phyloP scores from a whole-genome alignment of 2,888 invertebrate species.

The Nomada flava region DNA sequence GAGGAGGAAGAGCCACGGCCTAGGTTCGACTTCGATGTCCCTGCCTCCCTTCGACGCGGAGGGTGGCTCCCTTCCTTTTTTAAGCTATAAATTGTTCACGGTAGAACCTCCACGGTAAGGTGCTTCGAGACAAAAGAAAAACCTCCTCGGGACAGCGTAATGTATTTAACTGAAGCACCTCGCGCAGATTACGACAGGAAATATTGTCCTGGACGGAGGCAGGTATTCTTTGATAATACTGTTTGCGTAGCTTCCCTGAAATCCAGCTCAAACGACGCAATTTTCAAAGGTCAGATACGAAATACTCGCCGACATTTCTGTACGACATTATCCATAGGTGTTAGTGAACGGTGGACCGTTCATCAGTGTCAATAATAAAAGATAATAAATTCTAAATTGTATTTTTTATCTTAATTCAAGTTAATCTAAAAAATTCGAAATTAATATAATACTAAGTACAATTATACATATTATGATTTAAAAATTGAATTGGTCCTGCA shows the following conservation, averaged over 20 bases:
- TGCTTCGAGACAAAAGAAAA: slow-evolving; percentile 81
- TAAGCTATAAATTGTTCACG: slow-evolving; percentile 81
- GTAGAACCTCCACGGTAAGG: slow-evolving; percentile 76
- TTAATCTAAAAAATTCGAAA: no score
- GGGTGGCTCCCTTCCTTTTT: slow-evolving; percentile 70
- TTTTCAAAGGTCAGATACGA: slow-evolving; percentile 32
- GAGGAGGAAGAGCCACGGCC: slow-evolving; percentile 52
- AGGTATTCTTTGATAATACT: slow-evolving; percentile 56
- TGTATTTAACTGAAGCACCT: slow-evolving; percentile 82
- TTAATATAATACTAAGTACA: no score
- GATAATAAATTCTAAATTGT: no score
- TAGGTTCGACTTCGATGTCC: slow-evolving; percentile 67
- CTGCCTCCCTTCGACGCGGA: slow-evolving; percentile 55
- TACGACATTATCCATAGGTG: slow-evolving; percentile 2
- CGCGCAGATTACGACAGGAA: slow-evolving; percentile 78
- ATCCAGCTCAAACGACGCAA: slow-evolving; percentile 39
- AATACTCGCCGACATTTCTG: slow-evolving; percentile 17
- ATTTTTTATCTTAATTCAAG: no score
- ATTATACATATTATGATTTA: no score
- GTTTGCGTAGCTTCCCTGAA: slow-evolving; percentile 40
- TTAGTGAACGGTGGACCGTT: background rate
- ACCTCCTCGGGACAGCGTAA: slow-evolving; percentile 77
- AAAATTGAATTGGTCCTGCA: no score
- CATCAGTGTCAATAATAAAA: no score
- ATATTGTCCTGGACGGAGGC: slow-evolving; percentile 66